Base-by-base conservation (phyloP, 2,888 invertebrate species). In the Onchidella celtica region DNA sequence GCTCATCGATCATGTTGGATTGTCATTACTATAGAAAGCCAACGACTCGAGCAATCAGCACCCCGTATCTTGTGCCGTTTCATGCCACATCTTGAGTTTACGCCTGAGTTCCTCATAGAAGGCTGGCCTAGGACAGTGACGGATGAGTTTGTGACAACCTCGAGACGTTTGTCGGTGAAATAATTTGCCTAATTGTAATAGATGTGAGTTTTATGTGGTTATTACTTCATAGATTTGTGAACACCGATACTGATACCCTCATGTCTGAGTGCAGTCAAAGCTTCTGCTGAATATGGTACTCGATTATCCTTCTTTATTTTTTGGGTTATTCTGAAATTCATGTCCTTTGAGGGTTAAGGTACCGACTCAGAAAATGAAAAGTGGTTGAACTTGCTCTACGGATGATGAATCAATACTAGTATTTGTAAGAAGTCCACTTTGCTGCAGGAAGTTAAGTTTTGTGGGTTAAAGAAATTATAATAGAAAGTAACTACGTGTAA, bases 111-210 rank as follows among this genome's bases (percentile, higher is more conserved):
- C 29, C 57, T 57, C 17, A 57, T 34, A 55, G 72, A 72, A 34
- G 57, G 32, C 32, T 24, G 0, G 29, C 4, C 3, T 1, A 14
- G 27, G 75, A 75, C 75, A 75, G 21, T 65, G 65, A 75, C 24
- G 47, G 32, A 75, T 65, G 75, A 29, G 47, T 24, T 21, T 29
- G 1, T 65, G 63, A 40, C 63, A 65, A 27, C 24, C 2, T 6
- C 29, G 75, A 63, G 63, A 47, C 65, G 4, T 75, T 65, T 36
- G 65, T 75, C 65, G 40, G 65, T 34, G 17, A 32, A 65, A 65
- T 75, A 40, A 75, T 75, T 40, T 38, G 24, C 21, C 65, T 75
- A 75, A 75, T 65, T 65, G 32, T 75, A 65, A 75, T 65, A 40
- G 47, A 75, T 75, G 75, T 65, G 75, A 38, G 24, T 65, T 75